These are phyloP conservation scores for Enteromius trimaculatus DNA, from an alignment of 2,797 vertebrate genomes.

Conservation along the genomic window DNA sequence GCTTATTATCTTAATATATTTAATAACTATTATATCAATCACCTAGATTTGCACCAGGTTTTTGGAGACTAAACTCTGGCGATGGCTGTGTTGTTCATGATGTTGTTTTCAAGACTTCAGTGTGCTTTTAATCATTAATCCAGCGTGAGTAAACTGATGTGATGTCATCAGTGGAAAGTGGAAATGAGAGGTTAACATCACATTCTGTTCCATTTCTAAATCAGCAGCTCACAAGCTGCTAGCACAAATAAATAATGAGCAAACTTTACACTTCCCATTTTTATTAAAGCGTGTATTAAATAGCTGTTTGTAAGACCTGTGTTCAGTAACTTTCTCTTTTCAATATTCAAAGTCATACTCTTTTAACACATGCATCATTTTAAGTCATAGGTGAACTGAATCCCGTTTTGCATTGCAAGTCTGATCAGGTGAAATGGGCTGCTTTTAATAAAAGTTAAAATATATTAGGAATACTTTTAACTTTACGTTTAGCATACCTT, in stretches of 20 bases:
- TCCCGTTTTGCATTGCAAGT: not conserved
- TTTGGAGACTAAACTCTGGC: not conserved
- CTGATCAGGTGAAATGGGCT: not conserved
- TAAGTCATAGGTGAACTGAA: not conserved
- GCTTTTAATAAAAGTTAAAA: not conserved
- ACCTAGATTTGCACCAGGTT: constrained; percentile 4
- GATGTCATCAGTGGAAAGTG: constrained; percentile 30
- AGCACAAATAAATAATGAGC: constrained; percentile 10
- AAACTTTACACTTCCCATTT: constrained; percentile 9
- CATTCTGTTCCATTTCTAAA: constrained; percentile 33
- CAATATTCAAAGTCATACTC: not conserved
- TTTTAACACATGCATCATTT: not conserved
- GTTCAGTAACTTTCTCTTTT: not conserved
- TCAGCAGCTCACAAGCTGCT: not conserved
- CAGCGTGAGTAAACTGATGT: constrained; percentile 38
- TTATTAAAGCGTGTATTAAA: not conserved
- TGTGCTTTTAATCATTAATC: constrained; percentile 20
- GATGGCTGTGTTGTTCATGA: not conserved
- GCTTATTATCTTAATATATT: not conserved
- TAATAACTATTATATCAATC: not conserved
- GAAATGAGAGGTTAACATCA: constrained; percentile 44
- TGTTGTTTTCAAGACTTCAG: constrained; percentile 6
- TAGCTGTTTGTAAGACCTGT: not conserved
- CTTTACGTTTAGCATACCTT: not conserved
- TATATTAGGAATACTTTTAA: not conserved